Conservation (phyloP, 2,888 invertebrate species). For the Pseudeuparius sepicola region DNA sequence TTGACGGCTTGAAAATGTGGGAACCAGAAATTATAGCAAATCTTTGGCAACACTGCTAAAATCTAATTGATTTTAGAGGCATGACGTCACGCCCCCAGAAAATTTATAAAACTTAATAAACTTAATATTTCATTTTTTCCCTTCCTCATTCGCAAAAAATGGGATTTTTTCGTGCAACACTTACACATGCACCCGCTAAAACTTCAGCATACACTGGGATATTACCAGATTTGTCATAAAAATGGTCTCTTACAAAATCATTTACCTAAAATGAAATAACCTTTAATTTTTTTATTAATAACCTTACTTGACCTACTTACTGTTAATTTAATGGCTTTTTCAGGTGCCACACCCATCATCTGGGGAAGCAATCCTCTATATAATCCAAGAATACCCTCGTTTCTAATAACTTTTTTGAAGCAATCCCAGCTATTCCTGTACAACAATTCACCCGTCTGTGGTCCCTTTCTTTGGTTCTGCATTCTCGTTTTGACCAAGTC, state of each 20-base stretch:
- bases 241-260: conserved; percentile 91
- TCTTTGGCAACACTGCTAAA: too few relatives aligned
- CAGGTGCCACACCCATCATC: conserved; percentile 96
- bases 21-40: too few relatives aligned
- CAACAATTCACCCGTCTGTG: conserved; percentile 93
- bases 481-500: conserved; percentile 98
- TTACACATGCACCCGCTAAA: conserved; percentile 84
- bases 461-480: conserved; percentile 96
- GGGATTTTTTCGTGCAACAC: conserved; percentile 35
- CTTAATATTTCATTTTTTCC: too few relatives aligned
- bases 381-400: conserved; percentile 80
- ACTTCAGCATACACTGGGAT: conserved; percentile 79
- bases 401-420: conserved; percentile 83
- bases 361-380: conserved; percentile 93
- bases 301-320: conserved; percentile 50
- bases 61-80: too few relatives aligned
- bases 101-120: too few relatives aligned
- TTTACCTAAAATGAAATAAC: conserved; percentile 76
- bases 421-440: conserved; percentile 96
- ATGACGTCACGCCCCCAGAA: too few relatives aligned
- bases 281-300: conserved; percentile 1
- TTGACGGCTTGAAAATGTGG: too few relatives aligned
- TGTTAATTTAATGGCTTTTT: conserved; percentile 97
- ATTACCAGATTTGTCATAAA: conserved; percentile 77
- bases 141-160: too few relatives aligned